Evolutionary conservation across 2,888 invertebrate species (phyloP).

Genomic region (Parelbella ahira): DNA sequence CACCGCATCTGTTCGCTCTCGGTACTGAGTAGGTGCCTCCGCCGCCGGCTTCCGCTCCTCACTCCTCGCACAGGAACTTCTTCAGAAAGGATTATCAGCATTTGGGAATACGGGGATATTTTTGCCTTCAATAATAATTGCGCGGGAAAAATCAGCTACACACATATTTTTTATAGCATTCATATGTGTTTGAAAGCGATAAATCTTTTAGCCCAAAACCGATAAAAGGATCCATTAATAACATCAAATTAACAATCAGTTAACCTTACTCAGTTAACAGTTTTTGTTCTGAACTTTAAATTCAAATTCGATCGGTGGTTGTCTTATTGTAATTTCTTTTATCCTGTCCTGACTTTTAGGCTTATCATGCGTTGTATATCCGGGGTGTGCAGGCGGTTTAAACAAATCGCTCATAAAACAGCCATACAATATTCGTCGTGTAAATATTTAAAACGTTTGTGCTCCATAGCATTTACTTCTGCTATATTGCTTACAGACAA

Average conservation of each 20-base stretch:
- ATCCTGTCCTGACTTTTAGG: constrained; percentile 1
- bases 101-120: too few relatives aligned
- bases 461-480: neutral
- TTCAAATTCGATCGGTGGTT: too few relatives aligned
- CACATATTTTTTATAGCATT: neutral
- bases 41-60: constrained; percentile 12
- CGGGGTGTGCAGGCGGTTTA: neutral
- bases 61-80: too few relatives aligned
- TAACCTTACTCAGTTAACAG: too few relatives aligned
- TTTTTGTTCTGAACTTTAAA: too few relatives aligned
- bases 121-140: too few relatives aligned
- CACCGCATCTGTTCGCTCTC: constrained; percentile 16
- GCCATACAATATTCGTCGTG: constrained; percentile 5
- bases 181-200: constrained; percentile 2
- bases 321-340: too few relatives aligned
- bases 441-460: constrained; percentile 18
- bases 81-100: too few relatives aligned
- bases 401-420: constrained; percentile 14
- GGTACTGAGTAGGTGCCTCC: constrained; percentile 27
- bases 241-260: too few relatives aligned
- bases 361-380: neutral
- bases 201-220: neutral
- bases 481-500: neutral
- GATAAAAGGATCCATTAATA: too few relatives aligned
- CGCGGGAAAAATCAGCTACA: constrained; percentile 11